Evolutionary conservation across 1,140 invertebrate species (phyloP).

Genomic region (Paracyclopina nana): DNA sequence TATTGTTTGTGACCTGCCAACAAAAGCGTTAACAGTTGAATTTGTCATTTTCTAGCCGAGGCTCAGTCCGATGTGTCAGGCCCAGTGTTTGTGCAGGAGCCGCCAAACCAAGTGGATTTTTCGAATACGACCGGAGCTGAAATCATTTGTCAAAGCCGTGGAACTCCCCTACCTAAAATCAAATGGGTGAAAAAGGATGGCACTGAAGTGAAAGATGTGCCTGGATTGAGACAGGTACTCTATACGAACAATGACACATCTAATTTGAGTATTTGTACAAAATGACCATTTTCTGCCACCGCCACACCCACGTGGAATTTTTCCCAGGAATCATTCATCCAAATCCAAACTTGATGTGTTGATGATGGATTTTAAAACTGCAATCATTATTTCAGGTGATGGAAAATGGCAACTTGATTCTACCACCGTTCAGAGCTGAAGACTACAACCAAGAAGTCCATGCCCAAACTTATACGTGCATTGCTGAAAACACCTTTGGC

Average conservation of each 20-base stretch:
- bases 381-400: slow-evolving; percentile 37
- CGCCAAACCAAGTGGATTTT: slow-evolving; percentile 71
- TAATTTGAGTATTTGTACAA: no score
- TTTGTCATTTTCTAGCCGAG: neutral
- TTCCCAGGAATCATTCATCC: no score
- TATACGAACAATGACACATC: no score
- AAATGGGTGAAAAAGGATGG: slow-evolving; percentile 77
- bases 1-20: no score
- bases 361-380: neutral
- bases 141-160: slow-evolving; percentile 74
- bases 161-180: slow-evolving; percentile 69
- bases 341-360: neutral
- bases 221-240: slow-evolving; percentile 59
- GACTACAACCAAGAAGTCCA: slow-evolving; percentile 83
- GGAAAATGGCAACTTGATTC: slow-evolving; percentile 75
- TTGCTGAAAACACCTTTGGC: slow-evolving; percentile 67
- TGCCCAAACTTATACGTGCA: slow-evolving; percentile 63
- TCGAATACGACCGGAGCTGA: slow-evolving; percentile 79
- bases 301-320: no score
- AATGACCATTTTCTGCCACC: no score
- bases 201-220: slow-evolving; percentile 64
- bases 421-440: slow-evolving; percentile 75
- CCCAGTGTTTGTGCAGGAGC: slow-evolving; percentile 75
- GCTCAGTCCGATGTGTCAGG: slow-evolving; percentile 29
- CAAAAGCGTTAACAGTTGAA: no score